Conservation (phyloP, 1,140 invertebrate species). For the Drosophila watanabei region DNA sequence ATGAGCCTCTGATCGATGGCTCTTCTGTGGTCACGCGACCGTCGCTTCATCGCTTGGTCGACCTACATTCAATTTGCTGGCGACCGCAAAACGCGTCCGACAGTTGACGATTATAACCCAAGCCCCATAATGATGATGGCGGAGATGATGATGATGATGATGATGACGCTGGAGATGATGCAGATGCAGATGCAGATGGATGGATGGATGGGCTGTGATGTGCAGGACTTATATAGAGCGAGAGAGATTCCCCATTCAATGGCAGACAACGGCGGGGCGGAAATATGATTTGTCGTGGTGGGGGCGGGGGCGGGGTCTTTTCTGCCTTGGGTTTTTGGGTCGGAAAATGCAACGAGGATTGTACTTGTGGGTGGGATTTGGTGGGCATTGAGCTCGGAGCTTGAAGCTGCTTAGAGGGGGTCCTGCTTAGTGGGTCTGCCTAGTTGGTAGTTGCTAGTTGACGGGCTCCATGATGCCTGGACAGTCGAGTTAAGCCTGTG, state of each 20-base stretch:
- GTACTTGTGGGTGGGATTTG: slow-evolving; percentile 22
- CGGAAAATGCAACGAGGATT: slow-evolving; percentile 16
- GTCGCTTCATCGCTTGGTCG: slow-evolving; percentile 50
- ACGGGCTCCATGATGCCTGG: slow-evolving; percentile 40
- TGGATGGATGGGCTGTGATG: slow-evolving; percentile 32
- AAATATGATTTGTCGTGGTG: slow-evolving; percentile 34
- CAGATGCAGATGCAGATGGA: slow-evolving; percentile 17
- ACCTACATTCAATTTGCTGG: slow-evolving; percentile 81
- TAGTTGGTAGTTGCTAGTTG: slow-evolving; percentile 45
- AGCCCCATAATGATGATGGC: slow-evolving; percentile 21
- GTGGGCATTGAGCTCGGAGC: slow-evolving; percentile 10
- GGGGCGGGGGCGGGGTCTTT: neutral
- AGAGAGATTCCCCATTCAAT: slow-evolving; percentile 28
- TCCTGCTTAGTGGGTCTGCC: slow-evolving; percentile 16
- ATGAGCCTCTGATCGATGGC: slow-evolving; percentile 74
- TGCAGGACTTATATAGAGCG: slow-evolving; percentile 23
- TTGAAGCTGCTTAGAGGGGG: slow-evolving; percentile 23
- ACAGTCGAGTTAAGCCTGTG: neutral
- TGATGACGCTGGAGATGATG: slow-evolving; percentile 19
- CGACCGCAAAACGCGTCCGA: slow-evolving; percentile 79
- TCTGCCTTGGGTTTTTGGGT: slow-evolving; percentile 12
- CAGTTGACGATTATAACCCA: slow-evolving; percentile 71
- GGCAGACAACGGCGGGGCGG: slow-evolving; percentile 35
- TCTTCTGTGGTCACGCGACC: slow-evolving; percentile 75
- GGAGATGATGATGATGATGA: slow-evolving; percentile 24